Percentiles rank a stretch among this genome's conserved stretches.
These are phyloP conservation scores for Gonocerus acuteangulatus DNA, from an alignment of 2,888 invertebrate species.

Conservation along the genomic window DNA sequence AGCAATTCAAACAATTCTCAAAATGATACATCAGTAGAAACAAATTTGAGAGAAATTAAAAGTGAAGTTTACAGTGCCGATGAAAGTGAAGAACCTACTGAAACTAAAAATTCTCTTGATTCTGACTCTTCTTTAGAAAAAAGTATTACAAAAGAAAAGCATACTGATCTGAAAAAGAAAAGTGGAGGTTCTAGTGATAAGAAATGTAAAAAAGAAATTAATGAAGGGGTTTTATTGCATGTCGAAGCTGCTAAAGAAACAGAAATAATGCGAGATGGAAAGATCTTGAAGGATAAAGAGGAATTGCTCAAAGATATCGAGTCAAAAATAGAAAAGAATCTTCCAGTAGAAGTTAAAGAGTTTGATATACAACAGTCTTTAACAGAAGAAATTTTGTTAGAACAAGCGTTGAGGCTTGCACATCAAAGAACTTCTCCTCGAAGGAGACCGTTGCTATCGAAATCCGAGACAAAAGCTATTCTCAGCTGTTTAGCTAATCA, in stretches of 20 bases:
- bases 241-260: slow-evolving; percentile 13
- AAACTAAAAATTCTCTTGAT: too few species aligned
- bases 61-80: too few species aligned
- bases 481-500: neutral
- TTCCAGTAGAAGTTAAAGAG: slow-evolving; percentile 15
- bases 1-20: too few species aligned
- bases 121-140: too few species aligned
- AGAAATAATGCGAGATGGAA: slow-evolving; percentile 13
- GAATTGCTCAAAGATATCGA: slow-evolving; percentile 14
- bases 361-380: slow-evolving; percentile 24
- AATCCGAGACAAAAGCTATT: slow-evolving; percentile 2
- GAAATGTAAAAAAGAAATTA: slow-evolving; percentile 10
- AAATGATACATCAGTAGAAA: too few species aligned
- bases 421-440: slow-evolving; percentile 20
- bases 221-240: slow-evolving; percentile 20
- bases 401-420: slow-evolving; percentile 13
- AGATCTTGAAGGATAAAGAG: slow-evolving; percentile 17
- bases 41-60: too few species aligned
- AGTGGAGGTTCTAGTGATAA: neutral
- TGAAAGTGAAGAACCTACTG: too few species aligned
- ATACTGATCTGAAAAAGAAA: neutral
- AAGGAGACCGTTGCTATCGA: slow-evolving; percentile 1
- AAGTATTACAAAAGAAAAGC: too few species aligned
- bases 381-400: slow-evolving; percentile 23
- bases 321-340: slow-evolving; percentile 13